Percentiles rank a stretch among this genome's conserved stretches.
Conservation (phyloP, 2,888 invertebrate species). For the Conops quadrifasciatus region DNA sequence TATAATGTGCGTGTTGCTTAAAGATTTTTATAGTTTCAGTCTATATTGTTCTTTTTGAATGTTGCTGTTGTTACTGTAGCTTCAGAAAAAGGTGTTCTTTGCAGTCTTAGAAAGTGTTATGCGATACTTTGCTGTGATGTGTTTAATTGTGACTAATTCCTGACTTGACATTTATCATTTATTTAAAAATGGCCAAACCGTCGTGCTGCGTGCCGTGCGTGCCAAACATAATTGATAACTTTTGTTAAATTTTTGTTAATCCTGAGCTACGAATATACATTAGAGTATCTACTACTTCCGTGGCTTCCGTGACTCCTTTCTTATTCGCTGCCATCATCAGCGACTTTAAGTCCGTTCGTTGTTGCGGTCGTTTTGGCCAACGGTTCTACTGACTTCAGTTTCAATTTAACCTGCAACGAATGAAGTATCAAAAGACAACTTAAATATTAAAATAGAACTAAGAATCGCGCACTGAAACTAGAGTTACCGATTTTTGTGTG, state of each 20-base stretch:
- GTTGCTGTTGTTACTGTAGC: no score
- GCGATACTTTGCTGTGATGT: neutral
- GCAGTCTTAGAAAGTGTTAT: no score
- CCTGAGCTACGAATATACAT: neutral
- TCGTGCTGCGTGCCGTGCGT: neutral
- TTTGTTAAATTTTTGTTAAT: neutral
- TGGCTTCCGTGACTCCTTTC: neutral
- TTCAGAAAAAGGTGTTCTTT: no score
- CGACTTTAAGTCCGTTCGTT: neutral
- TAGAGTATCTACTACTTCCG: neutral
- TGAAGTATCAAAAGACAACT: constrained; percentile 3
- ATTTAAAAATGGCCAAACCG: no score
- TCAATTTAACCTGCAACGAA: constrained; percentile 39
- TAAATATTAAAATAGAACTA: neutral
- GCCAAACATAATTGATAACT: neutral
- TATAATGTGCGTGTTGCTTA: no score
- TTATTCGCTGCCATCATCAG: neutral
- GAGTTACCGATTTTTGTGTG: no score
- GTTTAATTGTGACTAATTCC: neutral
- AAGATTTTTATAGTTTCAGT: no score
- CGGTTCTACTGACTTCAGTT: constrained; percentile 34
- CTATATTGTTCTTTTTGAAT: no score
- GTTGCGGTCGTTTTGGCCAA: neutral
- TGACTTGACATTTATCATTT: no score
- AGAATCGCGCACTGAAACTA: neutral